Conservation (phyloP, 2,888 invertebrate genomes). For the Meiosimyza decipiens region DNA sequence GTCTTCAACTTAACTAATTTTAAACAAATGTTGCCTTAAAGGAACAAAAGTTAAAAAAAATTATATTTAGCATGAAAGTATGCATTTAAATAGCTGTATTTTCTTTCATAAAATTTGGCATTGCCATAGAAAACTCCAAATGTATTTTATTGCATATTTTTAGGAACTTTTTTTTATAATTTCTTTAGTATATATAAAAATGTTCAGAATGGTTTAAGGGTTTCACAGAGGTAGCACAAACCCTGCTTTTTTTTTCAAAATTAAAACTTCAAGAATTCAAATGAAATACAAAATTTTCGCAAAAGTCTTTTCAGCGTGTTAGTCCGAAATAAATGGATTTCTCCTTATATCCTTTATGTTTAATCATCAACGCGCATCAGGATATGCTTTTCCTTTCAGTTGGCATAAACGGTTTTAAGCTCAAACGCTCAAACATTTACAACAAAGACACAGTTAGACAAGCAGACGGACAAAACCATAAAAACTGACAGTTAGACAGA, state of each 20-base stretch:
- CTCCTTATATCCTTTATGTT: slow-evolving; percentile 41
- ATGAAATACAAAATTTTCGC: slow-evolving; percentile 14
- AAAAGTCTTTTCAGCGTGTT: slow-evolving; percentile 54
- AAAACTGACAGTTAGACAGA: slow-evolving; percentile 38
- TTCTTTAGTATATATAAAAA: no score
- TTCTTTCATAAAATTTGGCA: no score
- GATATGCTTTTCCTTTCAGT: slow-evolving; percentile 33
- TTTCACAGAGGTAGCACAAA: no score
- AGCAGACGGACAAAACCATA: slow-evolving; percentile 10
- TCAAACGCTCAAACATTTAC: slow-evolving; percentile 25
- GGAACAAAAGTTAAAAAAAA: not conserved
- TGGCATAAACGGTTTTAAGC: slow-evolving; percentile 23
- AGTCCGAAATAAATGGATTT: slow-evolving; percentile 63
- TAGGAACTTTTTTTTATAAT: no score
- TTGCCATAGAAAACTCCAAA: no score
- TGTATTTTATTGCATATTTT: no score
- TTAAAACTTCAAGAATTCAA: slow-evolving; percentile 10
- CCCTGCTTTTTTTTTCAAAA: not conserved
- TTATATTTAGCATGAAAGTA: no score
- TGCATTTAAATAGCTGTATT: no score
- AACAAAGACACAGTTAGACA: not conserved
- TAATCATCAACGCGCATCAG: slow-evolving; percentile 32
- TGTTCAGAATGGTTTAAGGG: no score
- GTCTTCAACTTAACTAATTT: not conserved
- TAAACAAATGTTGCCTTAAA: not conserved